Base-by-base conservation (phyloP, 1,140 invertebrate species). In the Araneus ventricosus region DNA sequence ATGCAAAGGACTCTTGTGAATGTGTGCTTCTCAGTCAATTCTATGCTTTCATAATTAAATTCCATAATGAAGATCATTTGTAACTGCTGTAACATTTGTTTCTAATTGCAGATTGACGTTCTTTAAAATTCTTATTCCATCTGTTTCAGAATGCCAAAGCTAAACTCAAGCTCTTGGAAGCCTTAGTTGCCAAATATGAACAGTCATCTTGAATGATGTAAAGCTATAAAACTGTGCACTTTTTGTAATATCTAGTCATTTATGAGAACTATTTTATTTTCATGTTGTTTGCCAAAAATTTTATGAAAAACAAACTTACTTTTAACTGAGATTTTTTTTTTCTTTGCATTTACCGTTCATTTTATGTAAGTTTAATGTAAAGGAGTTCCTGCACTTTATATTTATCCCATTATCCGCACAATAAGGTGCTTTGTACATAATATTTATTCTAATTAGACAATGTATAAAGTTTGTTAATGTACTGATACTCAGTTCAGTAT, bases 151-250 rank as follows among this genome's bases (percentile, higher is more conserved):
- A 98, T 95, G 96, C 97, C 20, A 98, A 98, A 95, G 98, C 98
- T 37, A 98, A 98, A 95, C 96, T 98, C 70, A 97, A 97, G 94
- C 96, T 99, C 80, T 96, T 99, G 59, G 98, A 98, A 94, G 98
- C 98, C 93, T 96, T 99, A 34, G 96, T 99, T 93, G 97, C 97
- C 61, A 99, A 99, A 96, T 97, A 97, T 94, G 94, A 95, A 57
- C 75, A 93, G 84, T 22, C 82, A 20, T 88, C 70, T 70, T 87
- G 63, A 91, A 61, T 84, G 22, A 75, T 75, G 70, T 37, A 8
- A 52, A 90, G 52, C 27, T 88, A 52, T 90, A 1, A 34, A 90
- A 37, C 37, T 45, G n/a, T 90, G 45, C 82, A 34, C 17, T 34
- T 52, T 41, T 45, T 45, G 41, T n/a, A 7, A 27, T 88, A 22